Base-by-base conservation (phyloP, 2,888 invertebrate genomes). In the Helobdella robusta region DNA sequence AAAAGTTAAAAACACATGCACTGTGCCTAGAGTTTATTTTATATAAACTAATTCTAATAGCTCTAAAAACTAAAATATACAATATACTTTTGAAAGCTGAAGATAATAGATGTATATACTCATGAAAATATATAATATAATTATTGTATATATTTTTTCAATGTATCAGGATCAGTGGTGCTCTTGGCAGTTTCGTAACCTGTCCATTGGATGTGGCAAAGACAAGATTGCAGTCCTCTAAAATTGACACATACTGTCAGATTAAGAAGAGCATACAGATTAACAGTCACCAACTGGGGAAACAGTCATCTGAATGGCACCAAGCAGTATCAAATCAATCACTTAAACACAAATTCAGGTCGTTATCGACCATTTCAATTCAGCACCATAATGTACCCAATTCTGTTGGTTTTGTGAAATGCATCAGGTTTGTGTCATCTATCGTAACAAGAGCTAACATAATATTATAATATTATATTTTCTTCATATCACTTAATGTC, bases 201-300 rank as follows among this genome's bases (percentile, higher is more conserved):
- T 95, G 95, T 81, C 97, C 95, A 11, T 82, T 97, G 74, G 95
- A 97, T 83, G 95, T 97, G 72, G 92, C 97, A 54, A 97, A 97
- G 82, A 95, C 95, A 15, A 86, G 97, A 34, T 84, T 94, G 72
- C 97, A 97, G 80, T 95, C 95, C 30, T 94, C 94, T 6, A 59
- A 67, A 2, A 66, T 59, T 18, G 35, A 62, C 6, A 66, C 62
- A 23, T 67, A 65, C 48, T 30, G 62, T n/a, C 44, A 36, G 32
- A 23, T 30, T 23, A 35, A 52, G 20, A 30, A 46, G n/a, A 46
- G 32, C 18, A 11, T 32, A n/a, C 40, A 32, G 6, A 30, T 28
- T 6, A n/a, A 18, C 18, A n/a, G 59, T 3, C 44, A 52, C n/a
- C 6, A n/a, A n/a, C n/a, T n/a, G n/a, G n/a, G n/a, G n/a, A n/a